These are phyloP conservation scores for Pterocles burchelli DNA, from an alignment of 2,113 vertebrate genomes.

Conservation along the genomic window DNA sequence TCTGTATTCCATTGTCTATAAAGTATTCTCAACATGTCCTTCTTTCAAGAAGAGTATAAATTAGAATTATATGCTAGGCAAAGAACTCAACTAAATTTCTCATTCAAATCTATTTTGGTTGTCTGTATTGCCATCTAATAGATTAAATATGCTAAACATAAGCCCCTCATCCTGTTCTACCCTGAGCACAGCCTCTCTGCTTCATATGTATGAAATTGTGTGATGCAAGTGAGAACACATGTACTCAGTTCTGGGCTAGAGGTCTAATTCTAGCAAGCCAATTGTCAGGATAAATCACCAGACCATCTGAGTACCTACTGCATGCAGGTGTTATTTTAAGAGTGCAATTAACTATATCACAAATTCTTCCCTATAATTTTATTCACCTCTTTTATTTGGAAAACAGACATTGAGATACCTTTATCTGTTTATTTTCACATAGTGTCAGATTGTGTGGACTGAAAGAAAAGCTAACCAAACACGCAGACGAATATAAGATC, in stretches of 20 bases:
- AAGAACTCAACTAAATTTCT: constrained; percentile 22
- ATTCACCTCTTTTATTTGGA: background rate
- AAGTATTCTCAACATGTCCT: constrained; percentile 1
- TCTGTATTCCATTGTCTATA: background rate
- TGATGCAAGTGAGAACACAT: background rate
- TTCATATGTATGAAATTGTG: background rate
- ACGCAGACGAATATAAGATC: background rate
- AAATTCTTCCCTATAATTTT: background rate
- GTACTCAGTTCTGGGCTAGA: background rate
- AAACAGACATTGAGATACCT: background rate
- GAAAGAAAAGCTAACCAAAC: background rate
- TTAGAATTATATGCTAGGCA: background rate
- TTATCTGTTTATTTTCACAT: background rate
- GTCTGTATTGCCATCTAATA: constrained; percentile 56
- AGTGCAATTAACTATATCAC: background rate
- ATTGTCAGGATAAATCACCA: background rate
- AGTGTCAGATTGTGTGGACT: background rate
- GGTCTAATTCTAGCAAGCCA: background rate
- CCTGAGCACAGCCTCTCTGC: background rate
- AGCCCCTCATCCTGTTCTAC: constrained; percentile 4
- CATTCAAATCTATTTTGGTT: constrained; percentile 42
- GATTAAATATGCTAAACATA: constrained; percentile 53
- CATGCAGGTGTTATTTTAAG: background rate
- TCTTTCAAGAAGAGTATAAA: constrained; percentile 12
- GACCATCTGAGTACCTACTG: background rate